Evolutionary conservation across 1,140 invertebrate species (phyloP), one percentile per base, ranked within the genome.

Genomic region (Drosophila bipectinata): DNA sequence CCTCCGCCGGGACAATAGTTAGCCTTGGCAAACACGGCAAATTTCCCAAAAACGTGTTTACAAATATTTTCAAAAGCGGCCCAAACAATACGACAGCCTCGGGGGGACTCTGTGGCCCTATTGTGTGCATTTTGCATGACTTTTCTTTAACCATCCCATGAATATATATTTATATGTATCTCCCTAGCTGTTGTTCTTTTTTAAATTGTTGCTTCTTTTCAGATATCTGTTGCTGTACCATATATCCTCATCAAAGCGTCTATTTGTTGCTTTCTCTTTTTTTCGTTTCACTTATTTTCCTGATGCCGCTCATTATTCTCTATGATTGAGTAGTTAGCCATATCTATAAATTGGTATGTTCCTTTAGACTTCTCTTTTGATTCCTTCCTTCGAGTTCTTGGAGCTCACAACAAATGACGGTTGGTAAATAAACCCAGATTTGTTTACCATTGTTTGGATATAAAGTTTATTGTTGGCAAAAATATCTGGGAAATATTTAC

Each of bases 31-130:
- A 74, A 90, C 82, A 90, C 56, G 71, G 73, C 51, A 59, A 80
- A 76, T 79, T 77, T 74, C 79, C 74, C 55, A 80, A 80, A 90
- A 83, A 77, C 83, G 59, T 90, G 87, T 90, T 90, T 90, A 90
- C 84, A 90, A 90, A 90, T 88, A 88, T 90, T 90, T 90, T 90
- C 60, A 79, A 88, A 82, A 76, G 71, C 72, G 60, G 79, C 48
- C 26, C 41, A 79, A 88, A 87, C 83, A 87, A 87, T 77, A 63
- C 49, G 47, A 58, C 66, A 48, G 64, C 60, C 64, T 59, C 48
- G 30, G 56, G 64, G 67, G 67, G 67, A 69, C 32, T 57, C 41
- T 48, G 26, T 28, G 44, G 41, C 28, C 59, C 68, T 63, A 78
- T 82, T 83, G 79, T 82, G 32, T 55, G 56, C 34, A 54, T 75